Evolutionary conservation across 2,888 invertebrate genomes (phyloP).

Genomic region (Penaeus monodon): DNA sequence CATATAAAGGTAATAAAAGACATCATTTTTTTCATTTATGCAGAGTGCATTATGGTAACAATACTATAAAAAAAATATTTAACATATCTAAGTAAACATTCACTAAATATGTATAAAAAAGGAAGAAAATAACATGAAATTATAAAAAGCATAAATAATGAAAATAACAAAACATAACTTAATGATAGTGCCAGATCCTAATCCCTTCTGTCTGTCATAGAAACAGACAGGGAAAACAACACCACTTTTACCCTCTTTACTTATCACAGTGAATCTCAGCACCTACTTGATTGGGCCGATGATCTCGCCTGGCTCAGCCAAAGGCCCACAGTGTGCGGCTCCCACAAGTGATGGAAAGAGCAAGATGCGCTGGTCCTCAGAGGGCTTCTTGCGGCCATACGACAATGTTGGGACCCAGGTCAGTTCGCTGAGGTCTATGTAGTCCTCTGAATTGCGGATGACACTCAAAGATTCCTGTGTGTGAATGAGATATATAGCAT

Average conservation of each 20-base stretch:
- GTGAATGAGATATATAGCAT: no score
- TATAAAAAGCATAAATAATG: no score
- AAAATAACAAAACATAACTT: no score
- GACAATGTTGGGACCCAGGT: constrained; percentile 58
- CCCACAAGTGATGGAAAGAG: constrained; percentile 59
- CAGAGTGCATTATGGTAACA: neutral
- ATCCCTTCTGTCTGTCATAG: no score
- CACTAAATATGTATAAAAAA: no score
- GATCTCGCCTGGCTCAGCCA: constrained; percentile 56
- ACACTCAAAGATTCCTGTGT: constrained; percentile 33
- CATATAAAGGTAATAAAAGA: neutral
- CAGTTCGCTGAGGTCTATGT: constrained; percentile 48
- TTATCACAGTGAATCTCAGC: constrained; percentile 32
- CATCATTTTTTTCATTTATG: neutral
- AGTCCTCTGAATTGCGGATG: constrained; percentile 54
- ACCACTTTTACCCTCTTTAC: constrained; percentile 37
- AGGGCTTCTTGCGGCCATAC: constrained; percentile 37
- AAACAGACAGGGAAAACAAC: no score
- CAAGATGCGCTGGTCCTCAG: constrained; percentile 32
- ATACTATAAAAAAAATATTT: no score
- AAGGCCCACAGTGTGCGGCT: constrained; percentile 56
- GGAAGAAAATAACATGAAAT: no score
- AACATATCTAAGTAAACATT: no score
- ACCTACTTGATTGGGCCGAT: constrained; percentile 60
- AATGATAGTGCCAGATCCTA: no score